These are phyloP conservation scores for Anoplophora glabripennis DNA, from an alignment of 1,140 invertebrate species.

Conservation along the genomic window DNA sequence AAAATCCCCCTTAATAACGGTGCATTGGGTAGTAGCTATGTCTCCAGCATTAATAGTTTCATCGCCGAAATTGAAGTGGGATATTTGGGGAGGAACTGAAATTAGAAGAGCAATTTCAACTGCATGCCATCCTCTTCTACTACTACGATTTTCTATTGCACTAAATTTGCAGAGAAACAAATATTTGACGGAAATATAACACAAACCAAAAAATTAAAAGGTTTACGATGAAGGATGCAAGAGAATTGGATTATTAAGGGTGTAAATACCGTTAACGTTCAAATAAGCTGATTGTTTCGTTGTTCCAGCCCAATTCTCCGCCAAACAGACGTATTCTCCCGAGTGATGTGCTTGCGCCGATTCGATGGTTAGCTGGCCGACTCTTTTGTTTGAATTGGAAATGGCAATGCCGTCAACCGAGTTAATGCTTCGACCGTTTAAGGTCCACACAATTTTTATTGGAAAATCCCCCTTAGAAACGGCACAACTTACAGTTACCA, in stretches of 20 bases:
- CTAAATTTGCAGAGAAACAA: no score
- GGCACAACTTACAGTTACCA: slow-evolving; percentile 60
- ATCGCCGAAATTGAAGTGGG: slow-evolving; percentile 51
- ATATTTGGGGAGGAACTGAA: slow-evolving; percentile 38
- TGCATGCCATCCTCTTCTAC: no score
- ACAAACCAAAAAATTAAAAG: no score
- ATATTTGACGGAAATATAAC: no score
- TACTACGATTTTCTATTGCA: no score
- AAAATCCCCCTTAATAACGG: slow-evolving; percentile 72
- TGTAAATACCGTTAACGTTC: slow-evolving; percentile 58
- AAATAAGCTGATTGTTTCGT: slow-evolving; percentile 61
- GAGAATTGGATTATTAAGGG: background rate
- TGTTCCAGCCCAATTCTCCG: slow-evolving; percentile 58
- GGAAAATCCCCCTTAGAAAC: slow-evolving; percentile 69
- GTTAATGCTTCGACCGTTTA: slow-evolving; percentile 54
- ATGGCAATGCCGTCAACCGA: slow-evolving; percentile 48
- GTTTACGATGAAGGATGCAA: no score
- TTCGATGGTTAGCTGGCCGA: slow-evolving; percentile 61
- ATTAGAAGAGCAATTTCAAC: slow-evolving; percentile 58
- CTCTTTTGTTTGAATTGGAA: slow-evolving; percentile 53
- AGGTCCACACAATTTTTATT: slow-evolving; percentile 58
- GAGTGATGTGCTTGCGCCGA: slow-evolving; percentile 55
- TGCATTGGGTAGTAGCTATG: slow-evolving; percentile 66
- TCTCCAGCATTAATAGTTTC: slow-evolving; percentile 70
- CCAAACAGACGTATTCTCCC: slow-evolving; percentile 64